Evolutionary conservation across 2,113 vertebrate genomes (phyloP), one percentile per base, ranked within the genome.

Genomic region (Salvator merianae): DNA sequence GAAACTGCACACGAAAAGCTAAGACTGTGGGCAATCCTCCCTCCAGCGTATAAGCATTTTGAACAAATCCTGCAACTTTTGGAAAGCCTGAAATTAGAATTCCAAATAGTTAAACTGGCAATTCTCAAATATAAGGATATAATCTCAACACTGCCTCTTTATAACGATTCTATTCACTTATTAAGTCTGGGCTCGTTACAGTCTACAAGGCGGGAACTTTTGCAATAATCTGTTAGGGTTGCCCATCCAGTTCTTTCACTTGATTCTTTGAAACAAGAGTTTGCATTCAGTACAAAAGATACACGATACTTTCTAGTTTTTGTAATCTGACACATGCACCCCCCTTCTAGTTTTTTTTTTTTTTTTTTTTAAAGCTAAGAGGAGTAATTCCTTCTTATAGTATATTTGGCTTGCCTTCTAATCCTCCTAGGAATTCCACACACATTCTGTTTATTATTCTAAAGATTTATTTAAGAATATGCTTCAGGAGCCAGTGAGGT

Each of bases 351-450:
- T 5, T 5, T 47, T 47, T 47, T 47, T 47, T 59, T 59, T 59
- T 20, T 4, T 77, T 26, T 34, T 62, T 82, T 75, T 83, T 34
- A 13, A 30, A 73, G 24, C 82, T 82, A 85, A 90, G 89, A 91
- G 90, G 85, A 92, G 87, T 85, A 83, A 93, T 86, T 92, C 82
- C 90, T 92, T 94, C 87, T 87, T 92, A 81, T 92, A 65, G 85
- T 93, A 84, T 91, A 84, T 90, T 90, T 93, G 91, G 91, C 86
- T 84, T 66, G 84, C 91, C 75, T 92, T 85, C 91, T 92, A 91
- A 93, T 89, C 89, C 79, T 88, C 91, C 84, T 71, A 91, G 92
- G 72, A 38, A 86, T 91, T 93, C 89, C 89, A 93, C 87, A 91
- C 90, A 92, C 88, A 34, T 91, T 91, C 89, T 90, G 63, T 86